Conservation (phyloP, 2,888 invertebrate species). For the Tolmerus cingulatus region DNA sequence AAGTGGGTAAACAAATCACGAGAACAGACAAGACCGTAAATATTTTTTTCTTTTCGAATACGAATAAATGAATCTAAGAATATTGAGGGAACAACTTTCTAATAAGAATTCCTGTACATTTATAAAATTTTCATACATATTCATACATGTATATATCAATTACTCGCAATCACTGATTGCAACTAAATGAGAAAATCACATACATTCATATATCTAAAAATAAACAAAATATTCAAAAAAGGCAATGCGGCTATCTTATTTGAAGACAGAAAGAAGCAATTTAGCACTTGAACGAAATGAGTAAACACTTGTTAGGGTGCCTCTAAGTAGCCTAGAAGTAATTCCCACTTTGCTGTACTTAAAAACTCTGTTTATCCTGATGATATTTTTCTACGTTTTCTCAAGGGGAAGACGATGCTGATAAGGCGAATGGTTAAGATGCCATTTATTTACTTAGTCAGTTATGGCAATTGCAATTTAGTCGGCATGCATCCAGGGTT, state of each 20-base stretch:
- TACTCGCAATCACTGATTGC: neutral
- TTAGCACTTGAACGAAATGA: conserved; percentile 13
- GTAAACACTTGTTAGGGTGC: conserved; percentile 11
- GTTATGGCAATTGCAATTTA: neutral
- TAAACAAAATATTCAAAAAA: neutral
- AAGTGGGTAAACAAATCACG: too few species aligned
- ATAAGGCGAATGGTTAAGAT: neutral
- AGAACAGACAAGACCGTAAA: neutral
- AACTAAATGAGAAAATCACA: neutral
- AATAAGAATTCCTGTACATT: neutral
- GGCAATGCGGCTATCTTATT: neutral
- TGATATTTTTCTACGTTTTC: neutral
- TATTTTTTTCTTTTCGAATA: too few species aligned
- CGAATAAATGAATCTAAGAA: neutral
- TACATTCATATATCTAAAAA: neutral
- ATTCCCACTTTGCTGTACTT: neutral
- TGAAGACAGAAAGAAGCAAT: neutral
- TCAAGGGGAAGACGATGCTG: neutral
- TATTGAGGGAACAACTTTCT: neutral
- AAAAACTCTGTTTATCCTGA: neutral
- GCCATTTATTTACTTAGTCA: neutral
- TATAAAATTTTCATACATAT: neutral
- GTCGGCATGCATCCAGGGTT: neutral
- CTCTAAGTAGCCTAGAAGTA: neutral
- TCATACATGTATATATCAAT: too few species aligned